These are phyloP conservation scores for Tetragnatha montana DNA, from an alignment of 2,888 invertebrate genomes.

Conservation along the genomic window DNA sequence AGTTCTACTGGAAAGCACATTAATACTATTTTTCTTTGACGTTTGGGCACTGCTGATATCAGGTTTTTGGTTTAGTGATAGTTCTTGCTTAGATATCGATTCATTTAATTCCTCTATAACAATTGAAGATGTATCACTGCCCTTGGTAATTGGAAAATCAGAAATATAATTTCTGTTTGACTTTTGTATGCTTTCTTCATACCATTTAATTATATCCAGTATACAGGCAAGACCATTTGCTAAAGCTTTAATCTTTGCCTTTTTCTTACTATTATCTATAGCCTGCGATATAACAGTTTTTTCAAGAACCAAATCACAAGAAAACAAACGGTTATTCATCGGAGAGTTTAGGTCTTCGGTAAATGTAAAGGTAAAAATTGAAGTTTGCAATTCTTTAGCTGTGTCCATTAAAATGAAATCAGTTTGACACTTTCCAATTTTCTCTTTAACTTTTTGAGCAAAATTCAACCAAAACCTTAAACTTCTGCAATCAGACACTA, in stretches of 20 bases:
- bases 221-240: slow-evolving; percentile 6
- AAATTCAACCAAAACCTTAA: neutral
- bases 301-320: slow-evolving; percentile 18
- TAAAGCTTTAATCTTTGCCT: slow-evolving; percentile 13
- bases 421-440: neutral
- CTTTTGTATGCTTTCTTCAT: neutral
- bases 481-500: neutral
- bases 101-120: neutral
- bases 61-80: neutral
- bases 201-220: neutral
- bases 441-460: slow-evolving; percentile 3
- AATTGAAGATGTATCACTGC: neutral
- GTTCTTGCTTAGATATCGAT: neutral
- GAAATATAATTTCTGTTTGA: neutral
- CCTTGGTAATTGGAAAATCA: neutral
- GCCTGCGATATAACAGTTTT: slow-evolving; percentile 16
- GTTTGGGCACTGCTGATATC: neutral
- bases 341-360: slow-evolving; percentile 6
- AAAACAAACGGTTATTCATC: neutral
- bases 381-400: neutral
- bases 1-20: too few relatives aligned
- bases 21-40: neutral
- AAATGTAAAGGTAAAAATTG: slow-evolving; percentile 9
- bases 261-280: slow-evolving; percentile 6
- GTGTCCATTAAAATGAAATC: neutral